These are phyloP conservation scores for Tholera decimalis DNA, from an alignment of 2,888 invertebrate species.

Conservation along the genomic window DNA sequence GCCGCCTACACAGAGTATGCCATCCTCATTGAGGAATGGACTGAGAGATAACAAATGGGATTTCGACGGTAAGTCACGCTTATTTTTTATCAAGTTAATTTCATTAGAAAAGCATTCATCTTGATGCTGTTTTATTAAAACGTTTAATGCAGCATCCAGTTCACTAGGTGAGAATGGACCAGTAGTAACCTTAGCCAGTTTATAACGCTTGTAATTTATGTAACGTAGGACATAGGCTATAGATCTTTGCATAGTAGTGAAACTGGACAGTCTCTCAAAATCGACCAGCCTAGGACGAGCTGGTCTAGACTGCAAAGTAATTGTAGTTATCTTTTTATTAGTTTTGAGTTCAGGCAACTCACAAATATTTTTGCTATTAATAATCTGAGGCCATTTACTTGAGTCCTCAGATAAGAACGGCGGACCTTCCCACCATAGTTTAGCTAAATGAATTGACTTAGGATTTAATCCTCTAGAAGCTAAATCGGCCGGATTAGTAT, in stretches of 20 bases:
- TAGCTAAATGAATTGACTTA: too few relatives aligned
- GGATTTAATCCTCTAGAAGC: too few relatives aligned
- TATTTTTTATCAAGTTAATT: constrained; percentile 15
- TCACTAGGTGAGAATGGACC: too few relatives aligned
- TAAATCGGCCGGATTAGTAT: too few relatives aligned
- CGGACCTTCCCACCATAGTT: too few relatives aligned
- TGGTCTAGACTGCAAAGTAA: background rate
- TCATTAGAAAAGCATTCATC: constrained; percentile 26
- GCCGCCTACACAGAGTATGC: constrained; percentile 46
- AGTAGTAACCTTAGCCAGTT: background rate
- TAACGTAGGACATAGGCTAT: constrained; percentile 22
- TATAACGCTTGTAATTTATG: constrained; percentile 21
- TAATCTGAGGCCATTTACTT: too few relatives aligned
- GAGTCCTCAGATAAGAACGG: too few relatives aligned
- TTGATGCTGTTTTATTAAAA: constrained; percentile 31
- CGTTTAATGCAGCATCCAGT: background rate
- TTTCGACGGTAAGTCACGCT: constrained; percentile 25
- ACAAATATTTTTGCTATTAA: background rate
- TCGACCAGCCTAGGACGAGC: constrained; percentile 3
- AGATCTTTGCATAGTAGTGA: constrained; percentile 23
- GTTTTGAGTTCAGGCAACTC: constrained; percentile 17
- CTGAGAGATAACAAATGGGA: constrained; percentile 29
- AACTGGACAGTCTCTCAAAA: constrained; percentile 33
- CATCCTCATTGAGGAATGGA: constrained; percentile 33
- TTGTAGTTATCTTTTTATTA: background rate